These are phyloP conservation scores for Pristionchus maxplancki DNA, from an alignment of 2,888 invertebrate species.

Conservation along the genomic window DNA sequence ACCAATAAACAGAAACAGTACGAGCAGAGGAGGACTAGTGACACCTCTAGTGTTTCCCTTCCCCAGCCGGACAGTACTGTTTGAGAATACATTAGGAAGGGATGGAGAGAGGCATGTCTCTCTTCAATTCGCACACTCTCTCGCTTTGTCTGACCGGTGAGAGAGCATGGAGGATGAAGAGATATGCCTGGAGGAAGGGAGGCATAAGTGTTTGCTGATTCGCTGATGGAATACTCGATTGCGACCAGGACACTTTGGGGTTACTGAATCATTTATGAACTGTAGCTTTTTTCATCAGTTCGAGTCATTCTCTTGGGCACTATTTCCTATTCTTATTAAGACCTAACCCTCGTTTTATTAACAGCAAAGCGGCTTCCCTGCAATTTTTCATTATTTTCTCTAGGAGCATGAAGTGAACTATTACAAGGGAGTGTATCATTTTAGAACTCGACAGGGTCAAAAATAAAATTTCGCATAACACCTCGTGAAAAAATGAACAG, in stretches of 20 bases:
- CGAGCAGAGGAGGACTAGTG: not conserved
- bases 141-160: not conserved
- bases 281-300: not conserved
- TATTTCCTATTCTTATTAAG: too few relatives aligned
- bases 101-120: not conserved
- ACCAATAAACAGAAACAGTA: not conserved
- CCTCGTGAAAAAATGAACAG: too few relatives aligned
- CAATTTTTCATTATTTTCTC: too few relatives aligned
- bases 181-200: not conserved
- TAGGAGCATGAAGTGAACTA: too few relatives aligned
- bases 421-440: too few relatives aligned
- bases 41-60: constrained; percentile 19
- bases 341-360: too few relatives aligned
- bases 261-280: constrained; percentile 19
- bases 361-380: too few relatives aligned
- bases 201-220: constrained; percentile 42
- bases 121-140: not conserved
- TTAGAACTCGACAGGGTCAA: too few relatives aligned
- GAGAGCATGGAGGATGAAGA: not conserved
- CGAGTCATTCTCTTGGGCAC: too few relatives aligned
- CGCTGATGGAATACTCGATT: constrained; percentile 27
- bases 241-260: not conserved
- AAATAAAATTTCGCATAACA: too few relatives aligned
- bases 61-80: not conserved
- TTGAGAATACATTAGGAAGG: constrained; percentile 31